Evolutionary conservation across 2,113 vertebrate species (phyloP).

Genomic region (Anser brachyrhynchus): DNA sequence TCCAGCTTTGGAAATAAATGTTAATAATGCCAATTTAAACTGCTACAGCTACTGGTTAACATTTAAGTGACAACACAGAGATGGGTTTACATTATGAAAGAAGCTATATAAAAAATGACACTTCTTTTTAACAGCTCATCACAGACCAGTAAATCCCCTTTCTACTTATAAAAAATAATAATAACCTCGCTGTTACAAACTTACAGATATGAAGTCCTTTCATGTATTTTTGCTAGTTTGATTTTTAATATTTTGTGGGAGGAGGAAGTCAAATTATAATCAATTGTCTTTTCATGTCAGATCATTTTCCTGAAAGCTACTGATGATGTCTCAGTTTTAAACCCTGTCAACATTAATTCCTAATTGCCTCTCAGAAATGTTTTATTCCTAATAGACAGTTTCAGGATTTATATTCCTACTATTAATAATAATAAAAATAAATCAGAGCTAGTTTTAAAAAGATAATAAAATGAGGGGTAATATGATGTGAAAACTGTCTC

Average conservation of each 20-base stretch:
- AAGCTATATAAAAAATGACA: slow-evolving; percentile 29
- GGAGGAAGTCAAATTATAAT: not conserved
- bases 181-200: not conserved
- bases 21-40: slow-evolving; percentile 51
- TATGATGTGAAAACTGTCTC: not conserved
- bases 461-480: not conserved
- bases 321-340: slow-evolving; percentile 8
- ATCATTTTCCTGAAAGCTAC: slow-evolving; percentile 10
- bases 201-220: not conserved
- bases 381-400: not conserved
- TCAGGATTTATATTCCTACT: not conserved
- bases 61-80: slow-evolving; percentile 18
- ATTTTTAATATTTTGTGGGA: slow-evolving; percentile 19
- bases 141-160: not conserved
- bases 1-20: slow-evolving; percentile 41
- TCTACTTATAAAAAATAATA: not conserved
- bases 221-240: not conserved
- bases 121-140: not conserved
- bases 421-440: not conserved
- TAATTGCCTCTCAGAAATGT: slow-evolving; percentile 1
- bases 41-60: not conserved
- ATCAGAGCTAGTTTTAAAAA: not conserved
- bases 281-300: slow-evolving; percentile 7
- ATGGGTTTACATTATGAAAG: not conserved
- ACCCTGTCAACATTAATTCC: not conserved